Conservation (phyloP, 2,888 invertebrate species). For the Caradrina kadenii region DNA sequence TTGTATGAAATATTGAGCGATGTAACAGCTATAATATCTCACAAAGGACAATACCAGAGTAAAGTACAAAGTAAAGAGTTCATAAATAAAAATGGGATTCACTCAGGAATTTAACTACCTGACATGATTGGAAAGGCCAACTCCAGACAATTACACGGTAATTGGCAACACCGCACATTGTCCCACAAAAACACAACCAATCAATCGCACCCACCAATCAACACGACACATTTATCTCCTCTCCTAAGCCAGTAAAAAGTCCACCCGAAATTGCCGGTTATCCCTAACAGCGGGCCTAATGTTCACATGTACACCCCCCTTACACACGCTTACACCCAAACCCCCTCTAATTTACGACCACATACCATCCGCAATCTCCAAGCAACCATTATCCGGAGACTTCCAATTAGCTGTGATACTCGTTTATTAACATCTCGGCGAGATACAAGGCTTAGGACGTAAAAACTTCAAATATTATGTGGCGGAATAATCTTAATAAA, state of each 20-base stretch:
- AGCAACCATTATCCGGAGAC: constrained; percentile 60
- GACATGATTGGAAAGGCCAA: no score
- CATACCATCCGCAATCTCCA: constrained; percentile 66
- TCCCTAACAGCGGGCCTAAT: constrained; percentile 54
- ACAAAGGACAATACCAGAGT: no score
- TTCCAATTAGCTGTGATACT: constrained; percentile 65
- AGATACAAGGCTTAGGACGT: constrained; percentile 35
- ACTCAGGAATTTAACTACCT: neutral
- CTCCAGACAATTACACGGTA: neutral
- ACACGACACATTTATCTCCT: constrained; percentile 47
- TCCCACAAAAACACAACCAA: constrained; percentile 39
- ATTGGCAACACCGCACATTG: constrained; percentile 18
- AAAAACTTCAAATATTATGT: constrained; percentile 66
- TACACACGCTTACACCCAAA: constrained; percentile 20
- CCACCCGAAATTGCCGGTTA: constrained; percentile 58
- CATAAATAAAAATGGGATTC: no score
- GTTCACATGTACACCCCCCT: constrained; percentile 40
- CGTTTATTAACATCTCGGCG: constrained; percentile 62
- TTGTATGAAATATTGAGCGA: no score
- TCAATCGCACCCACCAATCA: constrained; percentile 47
- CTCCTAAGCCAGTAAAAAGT: constrained; percentile 51
- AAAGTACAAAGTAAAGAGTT: no score
- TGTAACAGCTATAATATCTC: no score
- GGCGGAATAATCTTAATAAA: constrained; percentile 62
- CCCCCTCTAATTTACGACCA: constrained; percentile 61